Base-by-base conservation (phyloP, 64 coral and sea anemone genomes). In the Orbicella faveolata region DNA sequence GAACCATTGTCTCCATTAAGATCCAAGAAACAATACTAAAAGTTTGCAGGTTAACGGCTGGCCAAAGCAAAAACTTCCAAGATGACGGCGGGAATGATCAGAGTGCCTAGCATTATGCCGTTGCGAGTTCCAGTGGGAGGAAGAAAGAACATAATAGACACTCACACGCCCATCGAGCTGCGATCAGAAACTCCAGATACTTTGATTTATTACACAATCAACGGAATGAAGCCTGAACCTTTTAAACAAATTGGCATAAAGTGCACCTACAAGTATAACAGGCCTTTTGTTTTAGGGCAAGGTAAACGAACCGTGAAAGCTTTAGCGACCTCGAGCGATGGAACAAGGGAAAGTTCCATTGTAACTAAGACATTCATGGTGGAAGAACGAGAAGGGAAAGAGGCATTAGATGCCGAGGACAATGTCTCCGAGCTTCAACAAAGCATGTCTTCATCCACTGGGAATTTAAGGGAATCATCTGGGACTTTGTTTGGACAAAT, bases 351-450 rank as follows among this genome's bases (percentile, higher is more conserved):
- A 66, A 99, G 97, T 75, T 96, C 94, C 26, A 79, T 96, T 69
- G 97, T 99, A 9, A 99, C 97, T 5, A 99, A 99, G n/a, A 93
- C 94, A 20, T 99, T 99, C 79, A 76, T 99, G 65, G 94, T 99
- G 6, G 97, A 94, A 81, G 91, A 99, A 75, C 82, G 35, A 44
- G 82, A 85, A n/a, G 82, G 39, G 15, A 61, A 18, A 63, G 72
- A 73, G 41, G 77, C 33, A 63, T 23, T 78, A 20, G 30, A 54
- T 55, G 88, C 89, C 63, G 83, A 82, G 23, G 77, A 68, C 10
- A 74, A 91, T 52, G 91, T 84, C 2, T 86, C 82, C 14, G 89
- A 98, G 17, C 81, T 86, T 21, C 83, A 75, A 39, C 84, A 80
- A 81, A 90, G 79, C 33, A 83, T 79, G 16, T 65, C 75, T 48